Evolutionary conservation across 92 coral and sea anemone species (phyloP), one percentile per base, ranked within the genome.

Genomic region (Siderastrea radians): DNA sequence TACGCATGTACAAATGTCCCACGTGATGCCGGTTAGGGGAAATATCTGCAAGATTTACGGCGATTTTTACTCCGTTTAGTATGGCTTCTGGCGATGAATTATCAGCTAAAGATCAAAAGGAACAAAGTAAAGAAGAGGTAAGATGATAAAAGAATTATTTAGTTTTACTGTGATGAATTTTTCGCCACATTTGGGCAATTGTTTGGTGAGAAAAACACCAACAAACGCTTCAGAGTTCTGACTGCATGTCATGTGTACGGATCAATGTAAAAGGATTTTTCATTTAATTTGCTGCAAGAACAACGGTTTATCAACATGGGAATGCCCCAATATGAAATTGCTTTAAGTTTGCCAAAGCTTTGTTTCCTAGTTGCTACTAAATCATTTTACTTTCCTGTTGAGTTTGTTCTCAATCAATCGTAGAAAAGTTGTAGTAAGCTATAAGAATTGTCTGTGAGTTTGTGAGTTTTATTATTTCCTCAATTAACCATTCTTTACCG

Each of bases 41-140:
- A 86, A 74, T 83, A 73, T 68, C 59, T 48, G 70, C 61, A 76
- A 88, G 80, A 74, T 85, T 86, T 53, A 74, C 80, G 63, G 51
- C 86, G 68, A 83, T 77, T 93, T 26, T 93, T 88, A 77, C 85
- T 72, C 66, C 68, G 57, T 77, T 70, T 79, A 90, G 69, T 87
- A 98, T 98, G 99, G 99, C 99, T 92, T 98, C 99, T 94, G 99
- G 99, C 78, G 99, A 98, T 85, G 96, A 92, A 87, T 85, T 98
- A 57, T 88, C 93, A 64, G 88, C 89, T 14, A 98, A 98, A 91
- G 98, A 98, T 77, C 91, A 95, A 80, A 98, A 98, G 65, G 98
- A 98, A 82, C 92, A 94, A 67, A 86, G 88, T 7, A 84, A 87
- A 45, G 95, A 93, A 68, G 96, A 98, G 96, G 99, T 98, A 87